Evolutionary conservation across 2,797 vertebrate species (phyloP), one percentile per base, ranked within the genome.

Genomic region (Clamator glandarius): DNA sequence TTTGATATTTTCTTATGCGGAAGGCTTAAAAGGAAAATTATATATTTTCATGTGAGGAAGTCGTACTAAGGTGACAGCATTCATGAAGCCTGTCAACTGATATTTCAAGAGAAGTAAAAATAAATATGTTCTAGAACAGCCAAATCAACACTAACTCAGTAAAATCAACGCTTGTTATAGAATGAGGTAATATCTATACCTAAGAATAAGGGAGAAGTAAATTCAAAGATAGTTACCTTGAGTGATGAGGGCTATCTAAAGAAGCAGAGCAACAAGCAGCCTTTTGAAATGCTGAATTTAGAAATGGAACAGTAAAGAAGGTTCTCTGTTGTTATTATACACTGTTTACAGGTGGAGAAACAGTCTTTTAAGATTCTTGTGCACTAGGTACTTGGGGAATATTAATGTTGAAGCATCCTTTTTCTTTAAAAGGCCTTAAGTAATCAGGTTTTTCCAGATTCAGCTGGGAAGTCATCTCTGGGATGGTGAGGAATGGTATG

Each of bases 211-310:
- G 50, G 24, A 58, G 9, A 59, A 73, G 36, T 6, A 55, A 82
- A 48, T 90, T 88, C 54, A 78, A 81, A 91, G 54, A 21, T 52
- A 39, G 24, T 76, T 90, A 66, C n/a, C 39, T 92, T 31, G 11
- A 75, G 11, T 81, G 58, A 87, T 67, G 54, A 78, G n/a, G 14
- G 84, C 78, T 92, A 58, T 50, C 24, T 89, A n/a, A n/a, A n/a
- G n/a, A n/a, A n/a, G n/a, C n/a, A 84, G 58, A 85, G 18, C 6
- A 92, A 41, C 9, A 67, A 86, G 13, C 14, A 15, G 50, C 16
- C 44, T 67, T 87, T 74, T 85, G 61, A 87, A 95, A 83, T 58
- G 12, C n/a, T 80, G 75, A 74, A 46, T 61, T 89, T 85, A 52
- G 52, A 87, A 76, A 52, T 1, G 20, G 67, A 54, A 15, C 11